Evolutionary conservation across 2,888 invertebrate genomes (phyloP).

Genomic region (Drosophila aldrichi): DNA sequence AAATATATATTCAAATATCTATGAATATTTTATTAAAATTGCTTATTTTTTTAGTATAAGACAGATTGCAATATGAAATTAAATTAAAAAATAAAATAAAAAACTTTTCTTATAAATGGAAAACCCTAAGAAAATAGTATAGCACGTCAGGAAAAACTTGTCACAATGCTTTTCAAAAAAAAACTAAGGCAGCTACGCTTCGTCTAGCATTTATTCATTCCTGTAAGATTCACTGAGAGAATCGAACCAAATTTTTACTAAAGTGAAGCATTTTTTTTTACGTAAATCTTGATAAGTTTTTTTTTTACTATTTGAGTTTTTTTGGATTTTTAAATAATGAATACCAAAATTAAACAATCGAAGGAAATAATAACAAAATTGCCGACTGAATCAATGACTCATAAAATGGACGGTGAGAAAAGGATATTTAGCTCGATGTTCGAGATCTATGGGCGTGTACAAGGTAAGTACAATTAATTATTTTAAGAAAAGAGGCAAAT

Average conservation of each 20-base stretch:
- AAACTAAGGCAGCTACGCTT: not conserved
- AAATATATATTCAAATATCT: no score
- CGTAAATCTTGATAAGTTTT: not conserved
- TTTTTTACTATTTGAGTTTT: not conserved
- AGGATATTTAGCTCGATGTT: slow-evolving; percentile 51
- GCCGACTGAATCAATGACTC: not conserved
- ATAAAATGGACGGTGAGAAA: not conserved
- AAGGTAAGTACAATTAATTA: slow-evolving; percentile 47
- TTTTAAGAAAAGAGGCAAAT: no score
- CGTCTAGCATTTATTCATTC: not conserved
- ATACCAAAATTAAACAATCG: slow-evolving; percentile 28
- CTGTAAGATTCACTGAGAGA: not conserved
- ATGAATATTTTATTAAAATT: no score
- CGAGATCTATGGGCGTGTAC: slow-evolving; percentile 61
- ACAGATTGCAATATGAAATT: no score
- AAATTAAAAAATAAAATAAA: no score
- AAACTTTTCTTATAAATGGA: no score
- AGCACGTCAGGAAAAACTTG: not conserved
- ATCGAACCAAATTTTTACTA: slow-evolving; percentile 21
- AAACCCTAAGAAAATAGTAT: not conserved
- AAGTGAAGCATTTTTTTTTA: slow-evolving; percentile 13
- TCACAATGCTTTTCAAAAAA: not conserved
- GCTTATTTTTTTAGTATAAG: no score
- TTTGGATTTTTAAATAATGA: slow-evolving; percentile 11
- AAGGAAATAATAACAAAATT: not conserved